Conservation (phyloP, 2,797 vertebrate species). For the Sebastes steindachneri region DNA sequence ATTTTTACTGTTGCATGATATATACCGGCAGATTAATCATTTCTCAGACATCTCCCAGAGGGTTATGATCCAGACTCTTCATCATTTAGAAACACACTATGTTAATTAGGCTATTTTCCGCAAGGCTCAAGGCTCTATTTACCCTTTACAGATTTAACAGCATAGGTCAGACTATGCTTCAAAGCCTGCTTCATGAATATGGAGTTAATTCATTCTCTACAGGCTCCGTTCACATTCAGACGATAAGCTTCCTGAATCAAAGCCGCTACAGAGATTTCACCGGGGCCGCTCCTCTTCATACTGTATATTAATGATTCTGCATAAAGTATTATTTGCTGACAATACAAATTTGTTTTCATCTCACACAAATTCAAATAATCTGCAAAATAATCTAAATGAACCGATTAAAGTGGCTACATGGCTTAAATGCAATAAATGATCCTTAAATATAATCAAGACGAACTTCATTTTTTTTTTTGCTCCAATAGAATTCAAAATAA, state of each 20-base stretch:
- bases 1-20: too few relatives aligned
- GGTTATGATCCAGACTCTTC: neutral
- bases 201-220: slow-evolving; percentile 13
- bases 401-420: neutral
- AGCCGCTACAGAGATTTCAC: neutral
- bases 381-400: neutral
- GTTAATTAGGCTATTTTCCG: slow-evolving; percentile 29
- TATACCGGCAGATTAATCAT: neutral
- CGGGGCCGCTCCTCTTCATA: neutral
- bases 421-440: neutral
- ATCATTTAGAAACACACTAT: slow-evolving; percentile 9
- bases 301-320: neutral
- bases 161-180: slow-evolving; percentile 23
- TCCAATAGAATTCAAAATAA: neutral
- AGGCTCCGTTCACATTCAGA: neutral
- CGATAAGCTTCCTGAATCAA: neutral
- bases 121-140: slow-evolving; percentile 13
- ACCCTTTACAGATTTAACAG: slow-evolving; percentile 24
- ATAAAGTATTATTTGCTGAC: neutral
- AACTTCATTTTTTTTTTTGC: neutral
- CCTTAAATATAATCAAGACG: neutral
- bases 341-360: neutral
- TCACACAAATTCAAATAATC: neutral
- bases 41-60: neutral
- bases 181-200: neutral